Conservation (phyloP, 2,888 invertebrate species). For the Drosophila neutralis region DNA sequence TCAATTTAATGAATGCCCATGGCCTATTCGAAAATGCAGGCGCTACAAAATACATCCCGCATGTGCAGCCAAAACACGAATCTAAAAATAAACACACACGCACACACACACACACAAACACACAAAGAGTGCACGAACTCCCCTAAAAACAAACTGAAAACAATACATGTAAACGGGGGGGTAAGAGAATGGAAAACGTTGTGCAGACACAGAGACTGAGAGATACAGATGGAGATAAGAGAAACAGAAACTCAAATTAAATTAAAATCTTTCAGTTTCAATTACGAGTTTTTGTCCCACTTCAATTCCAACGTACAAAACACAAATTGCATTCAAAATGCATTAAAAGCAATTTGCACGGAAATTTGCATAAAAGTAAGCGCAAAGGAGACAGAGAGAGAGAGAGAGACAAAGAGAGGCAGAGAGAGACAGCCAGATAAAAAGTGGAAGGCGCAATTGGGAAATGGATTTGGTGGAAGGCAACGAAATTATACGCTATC, state of each 20-base stretch:
- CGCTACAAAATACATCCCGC: slow-evolving; percentile 57
- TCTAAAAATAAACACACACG: slow-evolving; percentile 59
- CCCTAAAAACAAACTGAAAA: slow-evolving; percentile 48
- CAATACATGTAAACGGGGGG: slow-evolving; percentile 3
- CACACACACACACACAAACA: background rate
- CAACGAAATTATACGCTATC: slow-evolving; percentile 78
- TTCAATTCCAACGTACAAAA: slow-evolving; percentile 79
- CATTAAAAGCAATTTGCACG: slow-evolving; percentile 81
- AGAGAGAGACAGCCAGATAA: slow-evolving; percentile 6
- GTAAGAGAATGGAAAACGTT: background rate
- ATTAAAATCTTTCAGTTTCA: slow-evolving; percentile 81
- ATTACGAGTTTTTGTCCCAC: slow-evolving; percentile 81
- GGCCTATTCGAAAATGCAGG: slow-evolving; percentile 48
- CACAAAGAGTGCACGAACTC: background rate
- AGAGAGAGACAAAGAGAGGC: background rate
- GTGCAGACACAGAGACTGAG: slow-evolving; percentile 7
- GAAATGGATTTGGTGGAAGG: slow-evolving; percentile 49
- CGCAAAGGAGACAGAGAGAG: slow-evolving; percentile 35
- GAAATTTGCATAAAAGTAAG: slow-evolving; percentile 77
- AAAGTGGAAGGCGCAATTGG: slow-evolving; percentile 21
- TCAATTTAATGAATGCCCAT: slow-evolving; percentile 72
- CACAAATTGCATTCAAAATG: slow-evolving; percentile 82
- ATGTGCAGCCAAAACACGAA: slow-evolving; percentile 41
- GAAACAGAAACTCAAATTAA: slow-evolving; percentile 79
- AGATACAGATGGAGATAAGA: slow-evolving; percentile 63